Percentiles rank a stretch among this genome's conserved stretches.
Conservation (phyloP, 2,888 invertebrate species). For the Margaritifera margaritifera region DNA sequence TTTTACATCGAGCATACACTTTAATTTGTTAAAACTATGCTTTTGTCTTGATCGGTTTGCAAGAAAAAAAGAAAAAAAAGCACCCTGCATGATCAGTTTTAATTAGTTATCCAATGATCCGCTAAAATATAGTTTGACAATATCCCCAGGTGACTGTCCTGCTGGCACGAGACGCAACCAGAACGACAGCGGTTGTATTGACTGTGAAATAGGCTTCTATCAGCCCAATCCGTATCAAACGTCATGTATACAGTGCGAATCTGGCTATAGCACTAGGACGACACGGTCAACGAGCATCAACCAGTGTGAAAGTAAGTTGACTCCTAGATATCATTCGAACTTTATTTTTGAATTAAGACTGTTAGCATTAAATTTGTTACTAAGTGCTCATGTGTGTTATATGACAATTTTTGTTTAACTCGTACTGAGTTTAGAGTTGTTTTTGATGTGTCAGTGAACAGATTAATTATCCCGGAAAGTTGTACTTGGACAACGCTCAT, state of each 20-base stretch:
- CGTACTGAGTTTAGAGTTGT: not conserved
- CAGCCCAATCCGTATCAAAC: constrained; percentile 75
- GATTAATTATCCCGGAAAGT: not conserved
- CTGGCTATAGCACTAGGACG: constrained; percentile 8
- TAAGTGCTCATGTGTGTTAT: no score
- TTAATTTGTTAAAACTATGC: no score
- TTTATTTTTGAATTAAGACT: not conserved
- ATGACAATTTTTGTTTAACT: not conserved
- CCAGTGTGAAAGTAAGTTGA: constrained; percentile 38
- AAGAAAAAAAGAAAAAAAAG: no score
- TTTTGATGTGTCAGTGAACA: not conserved
- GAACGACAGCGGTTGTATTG: constrained; percentile 77
- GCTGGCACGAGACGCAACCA: constrained; percentile 38
- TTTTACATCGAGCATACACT: no score
- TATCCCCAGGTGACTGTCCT: constrained; percentile 37
- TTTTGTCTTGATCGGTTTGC: no score
- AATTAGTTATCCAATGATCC: no score
- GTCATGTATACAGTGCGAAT: constrained; percentile 22
- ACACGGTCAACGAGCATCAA: constrained; percentile 13
- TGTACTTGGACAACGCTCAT: no score
- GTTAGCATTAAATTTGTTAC: no score
- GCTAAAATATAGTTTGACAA: not conserved
- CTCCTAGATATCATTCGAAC: not conserved
- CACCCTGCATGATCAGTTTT: no score
- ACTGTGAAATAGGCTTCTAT: constrained; percentile 78